Base-by-base conservation (phyloP, 1,140 invertebrate species). In the Sitobion miscanthi region DNA sequence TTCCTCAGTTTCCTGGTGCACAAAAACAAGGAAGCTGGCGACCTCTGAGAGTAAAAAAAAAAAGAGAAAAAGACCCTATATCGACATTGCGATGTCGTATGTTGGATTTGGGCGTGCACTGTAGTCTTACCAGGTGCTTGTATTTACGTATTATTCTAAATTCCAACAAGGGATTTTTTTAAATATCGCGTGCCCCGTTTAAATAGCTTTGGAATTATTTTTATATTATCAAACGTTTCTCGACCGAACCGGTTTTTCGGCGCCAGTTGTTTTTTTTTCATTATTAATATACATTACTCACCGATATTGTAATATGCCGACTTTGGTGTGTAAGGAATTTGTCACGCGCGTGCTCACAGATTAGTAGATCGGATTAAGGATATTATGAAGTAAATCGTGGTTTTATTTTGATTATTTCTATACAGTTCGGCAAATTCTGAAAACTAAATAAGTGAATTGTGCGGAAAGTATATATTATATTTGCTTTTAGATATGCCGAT, bases 1-100 rank as follows among this genome's bases (percentile, higher is more conserved):
- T 82, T 77, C 91, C 91, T 92, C 77, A 35, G 91, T 92, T 92
- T 92, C 91, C 91, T 92, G 91, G 47, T 47, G 91, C 77, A 92
- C 91, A 92, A 92, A 92, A 92, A 92, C 91, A 92, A 92, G 91
- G 91, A 92, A 92, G 91, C 69, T 82, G 91, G 52, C 57, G 90
- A 77, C 42, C 49, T 89, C 49, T n/a, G n/a, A 77, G n/a, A 91
- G 42, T 77, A 91, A 69, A 91, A 69, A 69, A 69, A 69, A 69
- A 17, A 1, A 23, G n/a, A 77, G n/a, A 69, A n/a, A 91, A 91
- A 38, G 30, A 69, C 57, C 90, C 57, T 89, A 89, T 88, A 89
- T 89, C 88, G 62, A 91, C 42, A 82, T 69, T 69, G 42, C 90
- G 38, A 91, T 91, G 62, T 69, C 77, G 91, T 82, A 69, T 91